Base-by-base conservation (phyloP, 2,797 vertebrate genomes). In the Siniperca undulata region DNA sequence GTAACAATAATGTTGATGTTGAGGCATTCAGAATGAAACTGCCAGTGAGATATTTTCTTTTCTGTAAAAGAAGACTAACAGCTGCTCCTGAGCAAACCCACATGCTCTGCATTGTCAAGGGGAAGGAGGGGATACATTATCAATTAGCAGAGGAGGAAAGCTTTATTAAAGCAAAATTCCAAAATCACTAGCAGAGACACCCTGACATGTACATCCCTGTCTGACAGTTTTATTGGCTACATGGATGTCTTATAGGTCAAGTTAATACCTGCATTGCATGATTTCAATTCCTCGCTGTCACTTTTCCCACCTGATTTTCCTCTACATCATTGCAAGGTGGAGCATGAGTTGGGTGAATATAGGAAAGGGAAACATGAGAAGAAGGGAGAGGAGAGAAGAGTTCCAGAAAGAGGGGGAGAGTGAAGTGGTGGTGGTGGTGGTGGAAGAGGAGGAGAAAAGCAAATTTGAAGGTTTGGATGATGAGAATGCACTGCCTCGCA, bases 401-500 rank as follows among this genome's bases (percentile, higher is more conserved):
- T 88, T 87, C 55, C 70, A 90, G 89, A 88, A 90, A 90, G 81
- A 77, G 75, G 66, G 56, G 65, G 62, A 70, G 80, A 76, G 59
- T 56, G 77, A 74, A 60, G 73, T 65, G 67, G 55, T 62, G 83
- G 78, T 67, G 76, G 67, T 60, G 74, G 62, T 13, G 85, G 87
- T 82, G 80, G 74, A 74, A 71, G 34, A 77, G 65, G 46, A 81
- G 87, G 76, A 83, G 87, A 87, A 89, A 90, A 90, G 84, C 75
- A 84, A 79, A 91, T 90, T 84, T 92, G 94, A 96, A 95, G 94
- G 95, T 95, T 95, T 89, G 85, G 91, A 90, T 93, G 94, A 95
- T 93, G 92, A 93, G 92, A 92, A 90, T 80, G 83, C 89, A 91
- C 85, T 81, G 89, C 88, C 89, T 93, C 86, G 80, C 89, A 80